phyloP scores from a whole-genome alignment of 2,113 vertebrate species.

The Solea senegalensis region DNA sequence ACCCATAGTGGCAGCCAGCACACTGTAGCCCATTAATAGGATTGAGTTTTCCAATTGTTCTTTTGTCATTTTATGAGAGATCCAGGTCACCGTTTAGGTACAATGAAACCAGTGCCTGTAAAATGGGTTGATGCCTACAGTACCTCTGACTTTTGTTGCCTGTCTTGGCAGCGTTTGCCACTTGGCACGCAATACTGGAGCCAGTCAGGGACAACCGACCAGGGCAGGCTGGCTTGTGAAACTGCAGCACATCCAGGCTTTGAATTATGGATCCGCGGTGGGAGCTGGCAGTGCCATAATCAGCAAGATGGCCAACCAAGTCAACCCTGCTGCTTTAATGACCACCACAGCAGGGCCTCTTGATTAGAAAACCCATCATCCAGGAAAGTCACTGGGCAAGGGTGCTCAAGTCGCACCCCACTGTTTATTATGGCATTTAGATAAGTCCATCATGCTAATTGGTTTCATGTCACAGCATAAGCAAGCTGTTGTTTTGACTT shows the following conservation, averaged over 20 bases:
- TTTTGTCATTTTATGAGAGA: conserved; percentile 38
- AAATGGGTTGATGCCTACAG: conserved; percentile 31
- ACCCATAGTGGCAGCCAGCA: neutral
- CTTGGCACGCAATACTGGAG: conserved; percentile 46
- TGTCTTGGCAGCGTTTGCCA: conserved; percentile 44
- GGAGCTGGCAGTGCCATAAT: conserved; percentile 56
- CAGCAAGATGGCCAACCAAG: conserved; percentile 56
- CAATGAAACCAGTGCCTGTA: conserved; percentile 42
- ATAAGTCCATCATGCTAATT: conserved; percentile 76
- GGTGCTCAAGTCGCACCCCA: conserved; percentile 26
- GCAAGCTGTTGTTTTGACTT: conserved; percentile 77
- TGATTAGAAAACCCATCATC: conserved; percentile 69
- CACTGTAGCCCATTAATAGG: neutral
- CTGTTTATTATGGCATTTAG: conserved; percentile 53
- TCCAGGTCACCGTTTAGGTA: conserved; percentile 13
- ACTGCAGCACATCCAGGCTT: conserved; percentile 63
- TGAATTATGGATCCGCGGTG: conserved; percentile 73
- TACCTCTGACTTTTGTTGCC: conserved; percentile 60
- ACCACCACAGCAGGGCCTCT: conserved; percentile 34
- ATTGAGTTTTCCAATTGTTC: conserved; percentile 28
- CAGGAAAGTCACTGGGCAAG: conserved; percentile 30
- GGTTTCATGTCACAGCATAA: conserved; percentile 73
- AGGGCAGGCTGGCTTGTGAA: conserved; percentile 39
- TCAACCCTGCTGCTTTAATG: conserved; percentile 48
- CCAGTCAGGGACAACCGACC: conserved; percentile 32